A percentile compares a stretch with the other conserved stretches of the same genome.
phyloP scores from a whole-genome alignment of 2,113 vertebrate species.

The Thinocorus orbignyianus region DNA sequence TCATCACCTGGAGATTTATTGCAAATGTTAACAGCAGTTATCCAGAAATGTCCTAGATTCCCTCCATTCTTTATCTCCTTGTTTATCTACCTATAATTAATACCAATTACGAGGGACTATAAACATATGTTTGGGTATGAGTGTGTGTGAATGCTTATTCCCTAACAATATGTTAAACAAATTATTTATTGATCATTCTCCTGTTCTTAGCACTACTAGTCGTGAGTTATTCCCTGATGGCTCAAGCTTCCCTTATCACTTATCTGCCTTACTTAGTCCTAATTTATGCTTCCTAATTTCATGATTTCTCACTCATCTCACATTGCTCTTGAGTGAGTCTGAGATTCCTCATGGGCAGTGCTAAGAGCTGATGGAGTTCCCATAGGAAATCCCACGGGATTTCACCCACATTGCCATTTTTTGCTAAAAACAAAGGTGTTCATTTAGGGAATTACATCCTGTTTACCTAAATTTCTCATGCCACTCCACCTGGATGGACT shows the following conservation, averaged over 20 bases:
- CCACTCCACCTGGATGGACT: background rate
- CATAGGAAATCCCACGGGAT: background rate
- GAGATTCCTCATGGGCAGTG: background rate
- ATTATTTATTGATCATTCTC: background rate
- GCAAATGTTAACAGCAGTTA: conserved; percentile 33
- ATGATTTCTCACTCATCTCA: background rate
- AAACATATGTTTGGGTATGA: background rate
- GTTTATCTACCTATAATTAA: background rate
- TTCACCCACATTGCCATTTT: background rate
- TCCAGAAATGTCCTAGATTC: conserved; percentile 14
- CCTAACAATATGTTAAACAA: background rate
- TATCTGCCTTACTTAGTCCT: background rate
- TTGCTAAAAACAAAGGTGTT: background rate
- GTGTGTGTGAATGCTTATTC: background rate
- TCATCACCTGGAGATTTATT: conserved; percentile 39
- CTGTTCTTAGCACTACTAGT: background rate
- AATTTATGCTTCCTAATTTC: background rate
- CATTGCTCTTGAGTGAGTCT: background rate
- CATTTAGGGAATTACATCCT: background rate
- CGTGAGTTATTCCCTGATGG: background rate
- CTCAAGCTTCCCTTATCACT: background rate
- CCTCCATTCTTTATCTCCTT: conserved; percentile 40
- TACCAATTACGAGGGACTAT: background rate
- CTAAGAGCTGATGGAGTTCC: background rate
- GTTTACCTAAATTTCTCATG: background rate